Base-by-base conservation (phyloP, 2,888 invertebrate species). In the Deilephila porcellus region DNA sequence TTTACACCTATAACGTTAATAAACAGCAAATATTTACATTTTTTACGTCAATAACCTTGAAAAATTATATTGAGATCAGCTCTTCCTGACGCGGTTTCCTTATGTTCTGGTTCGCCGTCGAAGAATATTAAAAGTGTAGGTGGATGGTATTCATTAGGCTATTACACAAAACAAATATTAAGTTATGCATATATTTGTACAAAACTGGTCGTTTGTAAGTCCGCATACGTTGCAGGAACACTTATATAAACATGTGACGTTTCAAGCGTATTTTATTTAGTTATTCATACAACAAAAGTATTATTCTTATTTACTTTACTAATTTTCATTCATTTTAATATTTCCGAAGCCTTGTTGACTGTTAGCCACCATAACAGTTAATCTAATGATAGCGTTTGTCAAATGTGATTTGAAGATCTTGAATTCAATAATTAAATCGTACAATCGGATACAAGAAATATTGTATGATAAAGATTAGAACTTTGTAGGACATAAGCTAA, bases 71-170 rank as follows among this genome's bases (percentile, higher is more conserved):
- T n/a, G 56, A 56, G 56, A 56, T 56, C 56, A 56, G 56, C 3
- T 56, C 56, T 56, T 56, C 56, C 56, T 56, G 56, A 56, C n/a
- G n/a, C 56, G n/a, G 56, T 56, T 56, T 56, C 56, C 56, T 56
- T n/a, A 56, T 56, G n/a, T n/a, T 56, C 56, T 56, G 4, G 56
- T 56, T 56, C 56, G 56, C 56, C 56, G 14, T 45, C 11, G 45
- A 2, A 14, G 45, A 14, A 45, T 14, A n/a, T 56, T 6, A n/a
- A 56, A 56, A 56, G 3, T n/a, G 19, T 56, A 6, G 56, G 0
- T 56, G 19, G 56, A 19, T 56, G 17, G 56, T 56, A 56, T 56
- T 56, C n/a, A 56, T n/a, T n/a, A n/a, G 17, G 56, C 14, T n/a
- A 56, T 19, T 56, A 56, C n/a, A 56, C n/a, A 56, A 56, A 5